Conservation (phyloP, 2,797 vertebrate genomes). For the Onychomys arenicola region DNA sequence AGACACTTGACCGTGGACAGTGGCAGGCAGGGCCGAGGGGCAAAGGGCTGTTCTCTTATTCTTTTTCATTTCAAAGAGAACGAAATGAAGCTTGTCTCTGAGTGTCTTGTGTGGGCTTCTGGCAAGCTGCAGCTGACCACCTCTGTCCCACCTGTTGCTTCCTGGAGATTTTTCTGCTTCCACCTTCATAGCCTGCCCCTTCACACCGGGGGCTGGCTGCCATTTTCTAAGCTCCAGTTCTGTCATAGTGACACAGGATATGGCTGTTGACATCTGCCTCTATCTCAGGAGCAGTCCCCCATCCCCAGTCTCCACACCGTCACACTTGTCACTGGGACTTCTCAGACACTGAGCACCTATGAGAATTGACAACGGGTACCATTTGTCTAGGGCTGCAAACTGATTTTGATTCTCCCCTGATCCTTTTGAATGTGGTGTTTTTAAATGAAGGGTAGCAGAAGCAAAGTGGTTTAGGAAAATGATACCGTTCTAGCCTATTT, state of each 20-base stretch:
- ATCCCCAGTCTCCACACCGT: not conserved
- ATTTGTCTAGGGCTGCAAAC: not conserved
- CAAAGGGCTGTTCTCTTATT: not conserved
- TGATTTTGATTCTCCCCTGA: slow-evolving; percentile 37
- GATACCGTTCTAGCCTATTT: slow-evolving; percentile 39
- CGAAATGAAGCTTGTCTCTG: not conserved
- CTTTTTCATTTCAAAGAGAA: not conserved
- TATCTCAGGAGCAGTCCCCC: not conserved
- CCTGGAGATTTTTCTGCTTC: not conserved
- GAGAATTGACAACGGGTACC: slow-evolving; percentile 11
- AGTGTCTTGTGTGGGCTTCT: not conserved
- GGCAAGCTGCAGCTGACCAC: not conserved
- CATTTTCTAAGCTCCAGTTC: not conserved
- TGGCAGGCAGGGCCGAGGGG: not conserved
- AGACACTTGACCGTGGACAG: not conserved
- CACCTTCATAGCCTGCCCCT: not conserved
- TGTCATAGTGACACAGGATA: not conserved
- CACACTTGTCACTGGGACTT: not conserved
- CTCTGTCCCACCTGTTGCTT: not conserved
- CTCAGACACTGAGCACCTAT: not conserved
- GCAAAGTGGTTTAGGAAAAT: slow-evolving; percentile 66
- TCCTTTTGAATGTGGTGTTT: slow-evolving; percentile 54
- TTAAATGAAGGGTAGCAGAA: slow-evolving; percentile 68
- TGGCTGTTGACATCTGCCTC: not conserved
- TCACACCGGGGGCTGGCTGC: not conserved